Evolutionary conservation across 2,797 vertebrate species (phyloP), one percentile per base, ranked within the genome.

Genomic region (Typhlichthys subterraneus): DNA sequence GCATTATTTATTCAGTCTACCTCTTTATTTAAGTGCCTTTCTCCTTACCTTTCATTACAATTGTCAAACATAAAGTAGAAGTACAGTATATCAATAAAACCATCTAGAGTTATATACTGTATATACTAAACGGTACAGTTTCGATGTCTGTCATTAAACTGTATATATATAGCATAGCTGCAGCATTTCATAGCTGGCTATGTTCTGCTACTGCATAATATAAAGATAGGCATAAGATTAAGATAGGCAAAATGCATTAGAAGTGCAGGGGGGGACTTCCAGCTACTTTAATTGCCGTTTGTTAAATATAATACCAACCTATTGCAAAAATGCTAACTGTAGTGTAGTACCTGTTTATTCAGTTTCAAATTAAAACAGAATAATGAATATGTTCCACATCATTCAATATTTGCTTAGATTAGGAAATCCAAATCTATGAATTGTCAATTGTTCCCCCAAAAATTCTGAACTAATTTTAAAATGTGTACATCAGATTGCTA

Each of bases 21-120:
- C 89, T 92, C 89, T 84, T 89, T 81, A 60, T 85, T 89, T 74
- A 91, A 92, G 90, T 91, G 90, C 90, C 90, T 92, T 70, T 75
- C 17, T 7, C 64, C 63, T 15, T 70, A 70, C 67, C 63, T 65
- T 78, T 67, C 68, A 50, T 23, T 53, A 81, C 7, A 57, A 77
- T 53, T 12, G n/a, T 59, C 75, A 82, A 70, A 59, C 50, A 62
- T 63, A 61, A 13, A 55, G 12, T 58, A 56, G 51, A 53, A n/a
- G 61, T 80, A 51, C 69, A 65, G 75, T 72, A 48, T 62, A 19
- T 61, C 23, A 3, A 23, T 23, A 23, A 23, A 23, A 23, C 54
- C 63, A 59, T 72, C 29, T 53, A 46, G 45, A 13, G 9, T 13
- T 46, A 46, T 33, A 61, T 61, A 47, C 67, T 69, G 57, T 8